Evolutionary conservation across 2,888 invertebrate species (phyloP).

Genomic region (Apamea monoglypha): DNA sequence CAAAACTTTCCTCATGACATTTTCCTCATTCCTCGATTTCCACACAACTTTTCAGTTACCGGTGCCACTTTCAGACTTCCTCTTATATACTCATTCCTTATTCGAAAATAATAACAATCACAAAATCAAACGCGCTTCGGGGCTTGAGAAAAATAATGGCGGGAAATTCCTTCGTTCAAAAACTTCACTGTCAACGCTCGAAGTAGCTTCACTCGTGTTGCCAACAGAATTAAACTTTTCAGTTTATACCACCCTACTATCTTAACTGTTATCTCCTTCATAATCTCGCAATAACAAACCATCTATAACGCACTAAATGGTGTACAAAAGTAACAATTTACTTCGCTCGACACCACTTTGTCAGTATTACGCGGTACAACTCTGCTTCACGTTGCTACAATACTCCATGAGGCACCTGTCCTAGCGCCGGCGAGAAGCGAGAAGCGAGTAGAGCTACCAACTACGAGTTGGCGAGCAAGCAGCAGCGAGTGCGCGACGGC

Average conservation of each 20-base stretch:
- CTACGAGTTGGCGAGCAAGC: background rate
- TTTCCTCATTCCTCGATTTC: too few relatives aligned
- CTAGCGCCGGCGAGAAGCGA: background rate
- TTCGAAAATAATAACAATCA: background rate
- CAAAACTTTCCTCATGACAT: too few relatives aligned
- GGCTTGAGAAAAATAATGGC: background rate
- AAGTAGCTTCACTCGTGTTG: background rate
- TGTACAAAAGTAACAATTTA: constrained; percentile 28
- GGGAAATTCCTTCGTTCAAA: background rate
- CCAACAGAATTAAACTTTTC: background rate
- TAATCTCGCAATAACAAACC: constrained; percentile 14
- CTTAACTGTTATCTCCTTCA: background rate
- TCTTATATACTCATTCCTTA: too few relatives aligned
- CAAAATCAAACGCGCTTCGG: background rate
- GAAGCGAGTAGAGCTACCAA: background rate
- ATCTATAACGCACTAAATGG: constrained; percentile 23
- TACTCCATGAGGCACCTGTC: background rate
- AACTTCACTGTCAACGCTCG: background rate
- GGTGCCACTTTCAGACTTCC: too few relatives aligned
- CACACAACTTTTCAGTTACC: too few relatives aligned
- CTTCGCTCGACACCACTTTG: constrained; percentile 11
- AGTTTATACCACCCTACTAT: background rate
- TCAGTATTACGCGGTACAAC: constrained; percentile 22
- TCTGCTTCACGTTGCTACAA: background rate
- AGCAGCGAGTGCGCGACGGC: background rate